Base-by-base conservation (phyloP, 2,797 vertebrate species). In the Astyanax mexicanus region DNA sequence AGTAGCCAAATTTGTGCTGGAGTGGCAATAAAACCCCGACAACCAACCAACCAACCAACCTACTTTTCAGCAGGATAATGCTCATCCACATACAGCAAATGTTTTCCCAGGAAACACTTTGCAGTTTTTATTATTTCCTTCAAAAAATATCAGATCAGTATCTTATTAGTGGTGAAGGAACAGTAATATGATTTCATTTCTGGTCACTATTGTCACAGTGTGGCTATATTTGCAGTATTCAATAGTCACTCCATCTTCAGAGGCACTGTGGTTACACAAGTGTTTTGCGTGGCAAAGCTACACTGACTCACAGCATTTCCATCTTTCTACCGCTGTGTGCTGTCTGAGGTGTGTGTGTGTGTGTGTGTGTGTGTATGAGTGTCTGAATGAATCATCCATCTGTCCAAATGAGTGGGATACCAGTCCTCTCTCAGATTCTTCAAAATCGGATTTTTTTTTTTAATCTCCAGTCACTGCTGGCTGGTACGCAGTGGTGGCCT, bases 341-440 rank as follows among this genome's bases (percentile, higher is more conserved):
- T 47, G 37, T n/a, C n/a, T 47, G 52, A 27, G 35, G 52, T 25
- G 19, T 27, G 68, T 15, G 52, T 25, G 19, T 27, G 68, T 15
- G 19, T 37, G 15, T 42, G 47, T 27, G 12, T 13, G 52, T 40
- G 19, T 60, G 51, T 29, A 12, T 13, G 40, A 6, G 73, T 1
- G 10, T 44, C 3, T 40, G 61, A 52, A 32, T 37, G 64, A 79
- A 61, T 75, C 25, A 79, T 60, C 37, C 25, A 79, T 60, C 37
- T 25, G 29, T 29, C 44, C 23, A 35, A 71, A 69, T 65, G 15
- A 74, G 58, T 52, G 25, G 57, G 38, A 27, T 45, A 42, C 68
- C 35, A 9, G 25, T 29, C 19, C 21, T 35, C 23, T 37, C 60
- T 38, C 54, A 49, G 23, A 61, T 68, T 54, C 21, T 40, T 65